These are phyloP conservation scores for Papilio polyxenes DNA, from an alignment of 1,140 invertebrate species.

Conservation along the genomic window DNA sequence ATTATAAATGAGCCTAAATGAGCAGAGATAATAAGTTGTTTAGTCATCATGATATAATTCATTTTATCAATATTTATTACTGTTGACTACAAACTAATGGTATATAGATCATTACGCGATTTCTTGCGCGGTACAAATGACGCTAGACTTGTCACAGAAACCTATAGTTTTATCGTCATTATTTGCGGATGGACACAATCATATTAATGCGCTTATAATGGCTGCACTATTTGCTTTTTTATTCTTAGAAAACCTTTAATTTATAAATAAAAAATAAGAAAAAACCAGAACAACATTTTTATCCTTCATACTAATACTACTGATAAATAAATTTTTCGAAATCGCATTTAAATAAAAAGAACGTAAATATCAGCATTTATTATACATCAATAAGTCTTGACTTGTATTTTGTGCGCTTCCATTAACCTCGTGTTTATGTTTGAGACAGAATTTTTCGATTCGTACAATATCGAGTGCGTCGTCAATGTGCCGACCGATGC, in stretches of 20 bases:
- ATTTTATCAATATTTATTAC: constrained; percentile 8
- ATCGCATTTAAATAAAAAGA: too few species aligned
- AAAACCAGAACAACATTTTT: not conserved
- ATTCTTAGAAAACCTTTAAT: not conserved
- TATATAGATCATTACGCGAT: constrained; percentile 19
- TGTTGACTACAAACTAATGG: constrained; percentile 5
- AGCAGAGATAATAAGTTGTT: not conserved
- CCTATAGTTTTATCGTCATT: not conserved
- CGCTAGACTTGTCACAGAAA: constrained; percentile 5
- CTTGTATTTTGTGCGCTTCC: not conserved
- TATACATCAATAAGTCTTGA: not conserved
- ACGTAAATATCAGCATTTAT: not conserved
- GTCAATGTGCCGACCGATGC: constrained; percentile 3
- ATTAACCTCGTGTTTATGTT: constrained; percentile 14
- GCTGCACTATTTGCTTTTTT: not conserved
- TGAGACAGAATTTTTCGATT: constrained; percentile 19
- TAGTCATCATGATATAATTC: not conserved
- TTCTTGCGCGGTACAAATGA: constrained; percentile 16
- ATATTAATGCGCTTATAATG: constrained; percentile 34
- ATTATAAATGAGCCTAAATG: too few species aligned
- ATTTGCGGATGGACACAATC: constrained; percentile 2
- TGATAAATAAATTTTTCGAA: too few species aligned
- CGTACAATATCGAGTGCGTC: not conserved
- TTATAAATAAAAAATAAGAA: too few species aligned
- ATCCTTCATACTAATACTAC: not conserved